Conservation (phyloP, 2,888 invertebrate genomes). For the Tricholauxania praeusta region DNA sequence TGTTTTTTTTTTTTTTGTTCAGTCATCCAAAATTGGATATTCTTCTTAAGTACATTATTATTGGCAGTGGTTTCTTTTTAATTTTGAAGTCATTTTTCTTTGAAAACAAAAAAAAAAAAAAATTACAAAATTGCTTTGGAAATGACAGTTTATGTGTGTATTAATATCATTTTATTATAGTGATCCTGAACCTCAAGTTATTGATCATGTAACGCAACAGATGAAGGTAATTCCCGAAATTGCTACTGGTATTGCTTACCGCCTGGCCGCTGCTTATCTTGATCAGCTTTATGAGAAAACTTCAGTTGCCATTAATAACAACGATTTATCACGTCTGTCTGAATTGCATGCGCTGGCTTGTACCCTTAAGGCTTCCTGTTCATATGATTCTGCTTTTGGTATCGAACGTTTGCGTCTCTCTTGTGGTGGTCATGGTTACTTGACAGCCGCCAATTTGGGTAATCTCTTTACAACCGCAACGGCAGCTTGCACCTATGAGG, state of each 20-base stretch:
- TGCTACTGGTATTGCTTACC: slow-evolving; percentile 82
- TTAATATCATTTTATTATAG: slow-evolving; percentile 68
- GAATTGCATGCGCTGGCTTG: slow-evolving; percentile 89
- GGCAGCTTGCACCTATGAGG: slow-evolving; percentile 92
- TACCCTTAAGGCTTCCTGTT: slow-evolving; percentile 86
- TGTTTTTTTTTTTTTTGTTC: too few species aligned
- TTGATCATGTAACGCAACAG: slow-evolving; percentile 95
- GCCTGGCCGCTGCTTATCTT: slow-evolving; percentile 67
- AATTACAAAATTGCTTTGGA: too few species aligned
- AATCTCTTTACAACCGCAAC: slow-evolving; percentile 82
- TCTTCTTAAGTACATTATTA: too few species aligned
- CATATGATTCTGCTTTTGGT: slow-evolving; percentile 78
- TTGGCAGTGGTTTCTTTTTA: too few species aligned
- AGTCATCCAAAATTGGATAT: too few species aligned
- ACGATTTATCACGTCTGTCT: slow-evolving; percentile 82
- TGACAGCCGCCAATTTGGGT: slow-evolving; percentile 85
- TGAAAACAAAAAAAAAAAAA: too few species aligned
- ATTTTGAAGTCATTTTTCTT: too few species aligned
- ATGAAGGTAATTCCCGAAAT: slow-evolving; percentile 89
- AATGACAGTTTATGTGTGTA: too few species aligned
- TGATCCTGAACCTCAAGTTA: slow-evolving; percentile 86
- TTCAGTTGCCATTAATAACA: slow-evolving; percentile 80
- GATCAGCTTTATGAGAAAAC: slow-evolving; percentile 78
- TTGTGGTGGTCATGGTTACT: slow-evolving; percentile 96
- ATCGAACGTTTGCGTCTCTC: slow-evolving; percentile 87